Conservation (phyloP, 2,113 vertebrate genomes). For the Menidia beryllina region DNA sequence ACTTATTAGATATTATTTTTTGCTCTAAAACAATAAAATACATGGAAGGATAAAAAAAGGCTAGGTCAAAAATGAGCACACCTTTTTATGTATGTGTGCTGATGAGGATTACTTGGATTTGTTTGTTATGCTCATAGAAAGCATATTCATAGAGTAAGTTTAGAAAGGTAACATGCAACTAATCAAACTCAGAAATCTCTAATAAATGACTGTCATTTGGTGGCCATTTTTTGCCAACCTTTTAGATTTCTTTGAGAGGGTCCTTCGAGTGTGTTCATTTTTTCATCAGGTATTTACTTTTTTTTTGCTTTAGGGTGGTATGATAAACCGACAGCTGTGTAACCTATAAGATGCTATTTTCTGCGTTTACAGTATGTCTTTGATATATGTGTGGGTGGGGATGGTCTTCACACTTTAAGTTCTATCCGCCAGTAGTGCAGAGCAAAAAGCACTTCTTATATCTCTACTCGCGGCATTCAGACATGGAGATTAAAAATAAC, state of each 20-base stretch:
- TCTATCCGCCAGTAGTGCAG: slow-evolving; percentile 29
- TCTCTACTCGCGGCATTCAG: slow-evolving; percentile 42
- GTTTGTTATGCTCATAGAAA: background rate
- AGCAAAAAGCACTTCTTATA: slow-evolving; percentile 26
- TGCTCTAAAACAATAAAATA: slow-evolving; percentile 43
- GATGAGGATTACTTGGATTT: too few species aligned
- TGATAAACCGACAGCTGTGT: slow-evolving; percentile 12
- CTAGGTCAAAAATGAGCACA: slow-evolving; percentile 24
- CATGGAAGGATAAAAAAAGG: slow-evolving; percentile 14
- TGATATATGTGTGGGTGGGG: slow-evolving; percentile 31
- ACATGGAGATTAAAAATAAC: slow-evolving; percentile 65
- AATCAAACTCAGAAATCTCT: background rate
- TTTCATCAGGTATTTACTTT: slow-evolving; percentile 8
- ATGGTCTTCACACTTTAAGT: slow-evolving; percentile 44
- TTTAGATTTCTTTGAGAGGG: slow-evolving; percentile 9
- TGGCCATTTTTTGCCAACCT: background rate
- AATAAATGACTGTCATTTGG: background rate
- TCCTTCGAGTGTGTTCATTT: slow-evolving; percentile 17
- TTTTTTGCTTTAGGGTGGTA: slow-evolving; percentile 5
- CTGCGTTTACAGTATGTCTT: slow-evolving; percentile 26
- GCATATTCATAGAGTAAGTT: background rate
- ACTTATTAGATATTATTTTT: slow-evolving; percentile 10
- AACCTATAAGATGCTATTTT: slow-evolving; percentile 5
- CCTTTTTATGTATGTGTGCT: background rate
- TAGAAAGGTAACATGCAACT: background rate